Base-by-base conservation (phyloP, 2,113 vertebrate species). In the Vireo altiloquus region DNA sequence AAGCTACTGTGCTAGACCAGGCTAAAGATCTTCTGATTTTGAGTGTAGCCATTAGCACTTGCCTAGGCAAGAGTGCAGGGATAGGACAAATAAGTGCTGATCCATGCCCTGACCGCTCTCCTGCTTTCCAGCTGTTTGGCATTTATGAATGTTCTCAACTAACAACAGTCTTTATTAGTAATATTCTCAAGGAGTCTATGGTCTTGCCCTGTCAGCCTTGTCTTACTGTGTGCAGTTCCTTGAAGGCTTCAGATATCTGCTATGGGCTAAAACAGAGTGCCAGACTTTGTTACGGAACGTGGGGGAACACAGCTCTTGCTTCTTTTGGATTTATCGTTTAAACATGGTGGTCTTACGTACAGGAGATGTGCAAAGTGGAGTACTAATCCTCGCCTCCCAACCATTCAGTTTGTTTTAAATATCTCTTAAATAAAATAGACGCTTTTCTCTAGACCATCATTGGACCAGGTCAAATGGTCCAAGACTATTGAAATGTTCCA, bases 401-500 rank as follows among this genome's bases (percentile, higher is more conserved):
- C 6, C 19, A 37, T 33, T 68, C 21, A 30, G 2, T 1, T 25
- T 31, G 54, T 71, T 54, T 15, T 1, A 3, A 52, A 49, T n/a
- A 44, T 3, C 8, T 59, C 10, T 42, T 8, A 57, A 63, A 8
- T 64, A 27, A 60, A 80, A 65, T 21, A 15, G 0, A 0, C 11
- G 2, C 6, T n/a, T 21, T 71, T 37, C n/a, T 47, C 25, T 16
- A 13, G 42, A 9, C 9, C 9, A 4, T n/a, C 2, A 2, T n/a
- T n/a, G n/a, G n/a, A n/a, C 39, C 12, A 39, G 39, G 39, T 39
- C 39, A 39, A 39, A 39, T 39, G 39, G 39, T 39, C 39, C 39
- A 39, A n/a, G n/a, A n/a, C n/a, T n/a, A n/a, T n/a, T 64, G 40
- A 30, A 81, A 30, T 68, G 14, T 59, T 89, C 24, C 42, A 19